Conservation (phyloP, 2,797 vertebrate species). For the Molossus molossus region DNA sequence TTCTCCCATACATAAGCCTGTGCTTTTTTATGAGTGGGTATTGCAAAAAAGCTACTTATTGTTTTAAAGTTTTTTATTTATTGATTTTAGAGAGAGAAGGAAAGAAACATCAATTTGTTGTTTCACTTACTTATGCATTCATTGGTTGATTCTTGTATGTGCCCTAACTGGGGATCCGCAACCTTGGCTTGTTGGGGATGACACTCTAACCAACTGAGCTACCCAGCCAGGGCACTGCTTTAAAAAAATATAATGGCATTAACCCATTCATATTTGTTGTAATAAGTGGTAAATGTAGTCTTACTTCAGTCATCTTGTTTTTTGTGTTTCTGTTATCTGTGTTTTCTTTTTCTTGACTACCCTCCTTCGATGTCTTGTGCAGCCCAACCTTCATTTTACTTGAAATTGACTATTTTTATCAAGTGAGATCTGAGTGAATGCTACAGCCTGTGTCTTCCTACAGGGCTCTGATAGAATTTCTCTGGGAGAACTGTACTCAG, state of each 20-base stretch:
- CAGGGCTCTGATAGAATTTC: background rate
- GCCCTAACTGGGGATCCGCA: background rate
- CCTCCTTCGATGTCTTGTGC: background rate
- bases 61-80: background rate
- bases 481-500: background rate
- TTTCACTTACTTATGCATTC: background rate
- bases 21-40: background rate
- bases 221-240: background rate
- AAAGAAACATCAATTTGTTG: no score
- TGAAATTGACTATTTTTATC: background rate
- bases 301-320: background rate
- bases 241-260: background rate
- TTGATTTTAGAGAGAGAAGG: background rate
- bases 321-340: background rate
- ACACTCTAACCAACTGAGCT: background rate
- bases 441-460: background rate
- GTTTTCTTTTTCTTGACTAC: background rate
- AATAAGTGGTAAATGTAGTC: background rate
- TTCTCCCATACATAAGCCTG: background rate
- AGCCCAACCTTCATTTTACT: background rate
- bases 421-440: background rate
- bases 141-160: background rate
- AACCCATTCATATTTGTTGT: background rate
- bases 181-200: background rate
- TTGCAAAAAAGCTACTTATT: background rate